Conservation (phyloP, 64 coral and sea anemone genomes). For the Stylophora pistillata region DNA sequence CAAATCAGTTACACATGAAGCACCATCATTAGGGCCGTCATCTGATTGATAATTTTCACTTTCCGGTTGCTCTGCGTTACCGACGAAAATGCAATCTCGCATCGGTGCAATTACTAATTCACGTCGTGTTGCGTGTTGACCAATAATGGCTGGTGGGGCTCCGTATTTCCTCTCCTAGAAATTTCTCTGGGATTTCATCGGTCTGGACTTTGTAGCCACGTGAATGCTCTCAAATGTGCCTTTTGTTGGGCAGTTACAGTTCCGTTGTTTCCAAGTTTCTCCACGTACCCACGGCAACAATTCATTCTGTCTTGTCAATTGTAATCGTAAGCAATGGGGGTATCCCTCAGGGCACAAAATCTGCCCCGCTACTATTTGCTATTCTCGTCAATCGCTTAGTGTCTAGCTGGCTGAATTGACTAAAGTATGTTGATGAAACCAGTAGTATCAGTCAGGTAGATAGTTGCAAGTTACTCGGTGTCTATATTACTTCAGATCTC, state of each 20-base stretch:
- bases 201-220: neutral
- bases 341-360: no score
- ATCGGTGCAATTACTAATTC: slow-evolving; percentile 59
- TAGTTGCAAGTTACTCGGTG: no score
- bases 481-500: no score
- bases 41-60: slow-evolving; percentile 60
- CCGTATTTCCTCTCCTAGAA: no score
- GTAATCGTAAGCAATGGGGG: no score
- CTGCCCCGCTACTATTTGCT: no score
- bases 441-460: no score
- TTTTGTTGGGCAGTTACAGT: neutral
- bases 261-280: neutral
- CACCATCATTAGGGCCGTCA: slow-evolving; percentile 54
- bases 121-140: neutral
- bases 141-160: no score
- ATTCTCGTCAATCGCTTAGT: no score
- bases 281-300: neutral
- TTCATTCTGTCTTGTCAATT: no score
- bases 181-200: neutral
- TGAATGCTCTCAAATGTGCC: neutral
- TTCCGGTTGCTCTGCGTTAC: slow-evolving; percentile 31
- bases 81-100: slow-evolving; percentile 43
- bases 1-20: slow-evolving; percentile 42
- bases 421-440: no score
- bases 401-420: no score